Evolutionary conservation across 1,140 invertebrate species (phyloP), one percentile per base, ranked within the genome.

Genomic region (Nymphalis io): DNA sequence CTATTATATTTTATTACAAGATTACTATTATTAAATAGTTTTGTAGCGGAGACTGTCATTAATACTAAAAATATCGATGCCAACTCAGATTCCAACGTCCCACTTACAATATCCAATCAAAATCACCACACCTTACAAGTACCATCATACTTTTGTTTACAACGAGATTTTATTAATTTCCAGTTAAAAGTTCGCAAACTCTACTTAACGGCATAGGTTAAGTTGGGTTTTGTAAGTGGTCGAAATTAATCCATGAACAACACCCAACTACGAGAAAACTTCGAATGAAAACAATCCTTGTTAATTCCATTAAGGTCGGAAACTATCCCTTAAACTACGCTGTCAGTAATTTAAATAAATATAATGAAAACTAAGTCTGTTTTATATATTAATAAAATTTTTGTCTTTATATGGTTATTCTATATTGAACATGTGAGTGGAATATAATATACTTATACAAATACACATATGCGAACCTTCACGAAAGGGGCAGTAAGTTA

Each of bases 241-340:
- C 48, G 48, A 53, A 53, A 53, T 53, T 53, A 12, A 53, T 21
- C 20, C 20, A 27, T 48, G n/a, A 62, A 62, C 60, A 38, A 48
- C n/a, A 48, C 21, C 42, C 13, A 48, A 46, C 60, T 38, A 62
- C 42, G 44, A 10, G 48, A 53, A 53, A 53, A 53, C 18, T 53
- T 53, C 20, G 48, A 53, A 53, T 21, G 48, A 53, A 53, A 53
- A 53, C 48, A 53, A 51, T 48, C 60, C 21, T 42, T 12, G 44
- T 46, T 51, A 62, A 62, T 62, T 62, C 60, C 21, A 62, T 62
- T 62, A 62, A 61, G 46, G 60, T 46, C 21, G 23, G 12, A 62
- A 62, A 62, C 60, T 46, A 62, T 20, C 38, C 27, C 42, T 27
- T 48, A 62, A 16, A 48, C 21, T 48, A 20, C 18, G 12, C 18